phyloP scores from a whole-genome alignment of 2,888 invertebrate genomes.

The Leptopilina myrica region DNA sequence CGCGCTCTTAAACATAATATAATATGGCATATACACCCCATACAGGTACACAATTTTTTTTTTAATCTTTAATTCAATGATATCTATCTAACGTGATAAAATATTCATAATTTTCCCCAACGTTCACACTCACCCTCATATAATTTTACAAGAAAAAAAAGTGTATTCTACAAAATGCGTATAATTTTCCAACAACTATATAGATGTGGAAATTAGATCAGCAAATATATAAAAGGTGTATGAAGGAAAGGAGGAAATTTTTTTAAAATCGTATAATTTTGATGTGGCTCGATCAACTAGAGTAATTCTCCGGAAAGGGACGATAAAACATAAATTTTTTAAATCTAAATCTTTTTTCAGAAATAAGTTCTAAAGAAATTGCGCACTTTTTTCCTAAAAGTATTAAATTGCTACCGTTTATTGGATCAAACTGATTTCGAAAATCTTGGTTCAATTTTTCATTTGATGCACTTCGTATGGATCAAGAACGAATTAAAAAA shows the following conservation, averaged over 20 bases:
- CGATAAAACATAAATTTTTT: no score
- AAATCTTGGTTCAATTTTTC: no score
- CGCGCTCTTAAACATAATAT: constrained; percentile 27
- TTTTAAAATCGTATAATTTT: neutral
- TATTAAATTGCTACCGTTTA: no score
- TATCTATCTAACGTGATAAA: neutral
- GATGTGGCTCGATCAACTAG: no score
- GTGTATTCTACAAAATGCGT: neutral
- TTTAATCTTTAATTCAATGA: constrained; percentile 1
- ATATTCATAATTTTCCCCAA: constrained; percentile 1
- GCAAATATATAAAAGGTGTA: neutral
- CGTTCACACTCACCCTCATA: constrained; percentile 7
- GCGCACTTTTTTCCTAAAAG: no score
- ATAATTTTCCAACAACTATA: neutral
- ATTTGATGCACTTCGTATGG: no score
- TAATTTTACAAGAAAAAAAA: neutral
- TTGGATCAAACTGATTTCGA: no score
- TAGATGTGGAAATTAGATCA: neutral
- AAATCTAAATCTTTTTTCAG: no score
- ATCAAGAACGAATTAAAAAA: no score
- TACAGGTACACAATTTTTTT: neutral
- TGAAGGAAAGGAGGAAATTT: no score
- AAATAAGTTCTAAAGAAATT: no score
- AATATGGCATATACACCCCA: neutral
- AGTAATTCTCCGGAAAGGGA: no score